Conservation (phyloP, 2,113 vertebrate genomes). For the Engystomops pustulosus region DNA sequence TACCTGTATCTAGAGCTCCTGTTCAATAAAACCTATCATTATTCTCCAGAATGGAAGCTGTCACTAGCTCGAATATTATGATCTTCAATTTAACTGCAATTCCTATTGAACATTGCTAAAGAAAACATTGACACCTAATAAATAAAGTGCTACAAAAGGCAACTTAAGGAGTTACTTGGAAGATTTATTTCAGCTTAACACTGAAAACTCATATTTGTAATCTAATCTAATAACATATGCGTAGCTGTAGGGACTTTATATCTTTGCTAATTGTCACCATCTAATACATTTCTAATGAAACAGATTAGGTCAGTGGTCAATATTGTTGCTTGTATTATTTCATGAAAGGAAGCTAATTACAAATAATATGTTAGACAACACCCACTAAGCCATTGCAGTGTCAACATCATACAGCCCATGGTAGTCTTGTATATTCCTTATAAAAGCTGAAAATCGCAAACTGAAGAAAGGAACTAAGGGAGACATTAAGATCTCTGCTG, state of each 20-base stretch:
- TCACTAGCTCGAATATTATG: slow-evolving; percentile 33
- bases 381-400: not conserved
- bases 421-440: not conserved
- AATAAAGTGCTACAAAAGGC: slow-evolving; percentile 22
- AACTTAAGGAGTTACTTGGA: not conserved
- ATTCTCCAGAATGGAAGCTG: slow-evolving; percentile 28
- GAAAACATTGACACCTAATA: slow-evolving; percentile 8
- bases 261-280: slow-evolving; percentile 25
- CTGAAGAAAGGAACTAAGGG: not conserved
- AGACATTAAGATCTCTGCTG: too few relatives aligned
- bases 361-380: not conserved
- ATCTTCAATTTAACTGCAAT: slow-evolving; percentile 31
- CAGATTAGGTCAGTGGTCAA: slow-evolving; percentile 23
- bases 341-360: slow-evolving; percentile 1
- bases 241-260: not conserved
- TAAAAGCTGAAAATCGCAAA: not conserved
- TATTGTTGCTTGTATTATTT: slow-evolving; percentile 15
- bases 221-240: slow-evolving; percentile 41
- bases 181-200: not conserved
- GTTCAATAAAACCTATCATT: slow-evolving; percentile 47
- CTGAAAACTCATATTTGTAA: slow-evolving; percentile 18
- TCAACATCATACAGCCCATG: not conserved
- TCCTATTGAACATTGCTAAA: slow-evolving; percentile 16
- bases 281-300: slow-evolving; percentile 44
- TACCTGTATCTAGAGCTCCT: slow-evolving; percentile 45